phyloP scores from a whole-genome alignment of 2,888 invertebrate species.

The Stictocephala bisonia region DNA sequence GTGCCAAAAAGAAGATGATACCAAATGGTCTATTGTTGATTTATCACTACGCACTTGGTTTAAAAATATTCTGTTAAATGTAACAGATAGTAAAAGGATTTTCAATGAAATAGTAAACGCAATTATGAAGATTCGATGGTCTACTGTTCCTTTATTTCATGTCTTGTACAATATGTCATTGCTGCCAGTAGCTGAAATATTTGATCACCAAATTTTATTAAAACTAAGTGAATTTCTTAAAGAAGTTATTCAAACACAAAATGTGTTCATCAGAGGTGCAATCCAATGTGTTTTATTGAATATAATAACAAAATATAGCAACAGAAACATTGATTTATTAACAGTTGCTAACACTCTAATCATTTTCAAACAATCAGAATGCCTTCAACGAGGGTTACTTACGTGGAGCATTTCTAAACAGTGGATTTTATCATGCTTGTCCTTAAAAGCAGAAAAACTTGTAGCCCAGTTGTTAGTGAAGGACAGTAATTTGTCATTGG shows the following conservation, averaged over 20 bases:
- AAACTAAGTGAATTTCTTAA: slow-evolving; percentile 46
- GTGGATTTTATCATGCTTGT: slow-evolving; percentile 23
- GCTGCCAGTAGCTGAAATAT: slow-evolving; percentile 33
- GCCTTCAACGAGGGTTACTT: slow-evolving; percentile 21
- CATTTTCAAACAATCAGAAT: slow-evolving; percentile 30
- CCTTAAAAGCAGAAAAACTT: neutral
- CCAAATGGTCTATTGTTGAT: slow-evolving; percentile 2
- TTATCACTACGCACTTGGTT: slow-evolving; percentile 16
- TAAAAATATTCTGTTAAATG: neutral
- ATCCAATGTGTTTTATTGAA: slow-evolving; percentile 49
- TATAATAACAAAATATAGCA: slow-evolving; percentile 34
- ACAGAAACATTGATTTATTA: neutral
- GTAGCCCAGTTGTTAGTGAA: neutral
- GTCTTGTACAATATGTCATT: slow-evolving; percentile 58
- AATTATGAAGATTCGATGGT: slow-evolving; percentile 61
- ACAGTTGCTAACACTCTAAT: neutral
- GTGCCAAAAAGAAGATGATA: neutral
- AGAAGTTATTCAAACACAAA: slow-evolving; percentile 48
- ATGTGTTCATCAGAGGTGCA: slow-evolving; percentile 50
- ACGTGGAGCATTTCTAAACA: slow-evolving; percentile 21
- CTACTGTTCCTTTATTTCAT: slow-evolving; percentile 64
- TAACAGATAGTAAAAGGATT: neutral
- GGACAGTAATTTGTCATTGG: slow-evolving; percentile 11
- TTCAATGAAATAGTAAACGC: slow-evolving; percentile 48
- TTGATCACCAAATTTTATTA: slow-evolving; percentile 28